A percentile compares a stretch with the other conserved stretches of the same genome.
These are phyloP conservation scores for Harmothoe impar DNA, from an alignment of 2,888 invertebrate species.

Conservation along the genomic window DNA sequence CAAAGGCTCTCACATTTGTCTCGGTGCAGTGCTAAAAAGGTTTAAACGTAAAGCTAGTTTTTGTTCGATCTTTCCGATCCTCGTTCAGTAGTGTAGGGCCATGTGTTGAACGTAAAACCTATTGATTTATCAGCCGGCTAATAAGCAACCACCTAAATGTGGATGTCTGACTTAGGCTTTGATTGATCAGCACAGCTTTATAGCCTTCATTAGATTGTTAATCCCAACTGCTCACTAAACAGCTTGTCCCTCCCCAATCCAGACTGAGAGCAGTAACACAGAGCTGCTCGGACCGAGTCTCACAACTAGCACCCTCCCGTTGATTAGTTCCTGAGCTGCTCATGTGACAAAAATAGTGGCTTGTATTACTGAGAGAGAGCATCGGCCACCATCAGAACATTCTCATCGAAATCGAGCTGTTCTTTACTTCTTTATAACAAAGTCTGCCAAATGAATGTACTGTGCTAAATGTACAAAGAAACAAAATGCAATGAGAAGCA, in stretches of 20 bases:
- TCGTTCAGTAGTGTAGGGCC: too few species aligned
- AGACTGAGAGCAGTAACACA: background rate
- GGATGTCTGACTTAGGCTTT: conserved; percentile 24
- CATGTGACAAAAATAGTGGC: background rate
- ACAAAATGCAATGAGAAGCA: too few species aligned
- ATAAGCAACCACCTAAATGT: background rate
- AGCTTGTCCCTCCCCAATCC: background rate
- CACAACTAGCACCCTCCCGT: background rate
- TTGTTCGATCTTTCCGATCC: too few species aligned
- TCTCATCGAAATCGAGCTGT: too few species aligned
- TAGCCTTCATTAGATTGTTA: background rate
- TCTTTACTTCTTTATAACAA: too few species aligned
- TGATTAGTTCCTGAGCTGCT: background rate
- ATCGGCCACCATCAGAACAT: too few species aligned
- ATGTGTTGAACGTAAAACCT: background rate
- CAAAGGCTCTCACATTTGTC: too few species aligned
- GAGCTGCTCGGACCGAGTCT: background rate
- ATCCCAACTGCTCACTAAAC: background rate
- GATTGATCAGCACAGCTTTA: background rate
- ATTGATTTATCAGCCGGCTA: background rate
- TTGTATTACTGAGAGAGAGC: too few species aligned
- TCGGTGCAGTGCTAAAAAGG: too few species aligned
- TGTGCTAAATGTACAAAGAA: too few species aligned
- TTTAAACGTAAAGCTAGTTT: too few species aligned
- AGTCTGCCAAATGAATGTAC: too few species aligned